Conservation (phyloP, 2,888 invertebrate genomes). For the Fragum whitleyi region DNA sequence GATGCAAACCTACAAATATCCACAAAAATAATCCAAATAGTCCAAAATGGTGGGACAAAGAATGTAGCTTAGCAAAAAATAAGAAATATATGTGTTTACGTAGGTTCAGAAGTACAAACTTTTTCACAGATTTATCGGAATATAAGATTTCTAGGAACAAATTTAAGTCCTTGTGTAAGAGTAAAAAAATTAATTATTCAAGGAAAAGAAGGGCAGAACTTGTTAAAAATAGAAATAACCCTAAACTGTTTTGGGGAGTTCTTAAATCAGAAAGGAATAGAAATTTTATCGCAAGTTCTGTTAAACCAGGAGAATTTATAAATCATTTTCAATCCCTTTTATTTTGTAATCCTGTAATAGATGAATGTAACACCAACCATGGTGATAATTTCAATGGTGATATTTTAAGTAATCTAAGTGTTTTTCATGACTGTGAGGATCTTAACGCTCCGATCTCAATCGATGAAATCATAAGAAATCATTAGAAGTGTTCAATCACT, state of each 20-base stretch:
- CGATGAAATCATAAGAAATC: no score
- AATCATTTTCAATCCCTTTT: slow-evolving; percentile 14
- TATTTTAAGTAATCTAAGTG: neutral
- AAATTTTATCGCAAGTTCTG: neutral
- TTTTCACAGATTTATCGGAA: neutral
- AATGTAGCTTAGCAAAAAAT: neutral
- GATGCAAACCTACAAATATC: no score
- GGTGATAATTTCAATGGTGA: neutral
- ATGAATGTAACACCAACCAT: neutral
- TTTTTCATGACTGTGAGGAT: neutral
- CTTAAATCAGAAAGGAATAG: neutral
- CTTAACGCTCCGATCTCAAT: neutral
- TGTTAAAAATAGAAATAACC: neutral
- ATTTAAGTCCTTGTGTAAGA: slow-evolving; percentile 3
- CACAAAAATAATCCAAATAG: neutral
- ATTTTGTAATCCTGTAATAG: no score
- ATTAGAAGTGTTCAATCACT: neutral
- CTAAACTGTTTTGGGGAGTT: neutral
- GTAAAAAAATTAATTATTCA: neutral
- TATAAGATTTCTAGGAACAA: slow-evolving; percentile 1
- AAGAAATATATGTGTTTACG: neutral
- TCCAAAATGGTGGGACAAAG: slow-evolving; percentile 15
- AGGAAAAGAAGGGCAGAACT: neutral
- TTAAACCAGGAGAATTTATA: neutral
- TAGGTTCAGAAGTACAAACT: neutral